Base-by-base conservation (phyloP, 2,888 invertebrate species). In the Eupithecia subfuscata region DNA sequence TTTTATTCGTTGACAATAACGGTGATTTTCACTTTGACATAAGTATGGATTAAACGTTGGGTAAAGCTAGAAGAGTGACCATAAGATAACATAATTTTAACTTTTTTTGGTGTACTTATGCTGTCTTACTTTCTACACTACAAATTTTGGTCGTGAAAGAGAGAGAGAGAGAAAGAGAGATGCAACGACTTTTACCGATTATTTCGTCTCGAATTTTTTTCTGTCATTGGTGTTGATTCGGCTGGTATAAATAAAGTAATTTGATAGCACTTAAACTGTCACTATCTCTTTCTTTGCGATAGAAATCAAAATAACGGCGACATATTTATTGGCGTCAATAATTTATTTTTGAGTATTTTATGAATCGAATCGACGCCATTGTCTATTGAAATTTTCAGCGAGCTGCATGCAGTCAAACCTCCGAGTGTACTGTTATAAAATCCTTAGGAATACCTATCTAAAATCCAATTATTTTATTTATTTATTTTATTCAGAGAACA, bases 1-100 rank as follows among this genome's bases (percentile, higher is more conserved):
- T 84, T 80, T 82, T 89, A 84, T 40, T 81, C 1, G 64, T 45
- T 18, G 30, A 67, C 14, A 0, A 70, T 82, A 87, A 83, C 80
- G 81, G 77, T 71, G 22, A 75, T 75, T 83, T 84, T 88, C 7
- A 6, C 34, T 69, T 25, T 18, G 40, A 69, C 60, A 34, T 37
- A n/a, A 48, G 37, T n/a, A 60, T 12, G 37, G 34, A 40, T 40
- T 67, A 22, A 40, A 34, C n/a, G 40, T 40, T 67, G 67, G 65
- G 34, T 18, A n/a, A 34, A 9, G 7, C 34, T 67, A 37, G 11
- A 65, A 65, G 63, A 12, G 56, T 64, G 64, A 69, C 63, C 45
- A 45, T 74, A 30, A 16, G 43, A 60, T 69, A 11, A 16, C n/a
- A 64, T 11, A 34, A 34, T 18, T 8, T n/a, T 25, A 12, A 22